Base-by-base conservation (phyloP, 2,888 invertebrate genomes). In the Phoenoteleia sp. region DNA sequence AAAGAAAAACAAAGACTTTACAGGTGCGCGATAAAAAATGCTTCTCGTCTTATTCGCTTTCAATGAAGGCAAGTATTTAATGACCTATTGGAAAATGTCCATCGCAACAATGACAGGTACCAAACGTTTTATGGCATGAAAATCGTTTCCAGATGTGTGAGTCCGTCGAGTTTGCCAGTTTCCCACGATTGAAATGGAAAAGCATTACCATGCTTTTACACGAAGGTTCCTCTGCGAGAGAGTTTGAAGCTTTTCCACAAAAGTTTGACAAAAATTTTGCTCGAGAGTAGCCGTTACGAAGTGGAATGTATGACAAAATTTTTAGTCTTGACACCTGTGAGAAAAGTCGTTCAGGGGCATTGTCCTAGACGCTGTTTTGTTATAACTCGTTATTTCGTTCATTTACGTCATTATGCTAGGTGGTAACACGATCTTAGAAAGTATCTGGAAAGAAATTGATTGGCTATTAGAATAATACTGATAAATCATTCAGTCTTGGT, bases 141-240 rank as follows among this genome's bases (percentile, higher is more conserved):
- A 92, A 92, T 92, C 88, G 88, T 87, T 91, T 91, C 92, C 92
- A 92, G 92, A 92, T 92, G 92, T 91, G 80, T 88, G 87, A 87
- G 88, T 67, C 83, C 83, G 75, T 62, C 72, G 84, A 76, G 69
- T 71, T 83, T 79, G 84, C 79, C 77, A 72, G 80, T 88, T 91
- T 91, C 91, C 90, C 90, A 91, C 91, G 91, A 75, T 83, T 87
- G 67, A 88, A 27, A 27, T n/a, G n/a, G n/a, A n/a, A n/a, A n/a
- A n/a, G n/a, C n/a, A 91, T 91, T 90, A 90, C 85, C 89, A 89
- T 89, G 88, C 90, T 36, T 82, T 87, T 87, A 87, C 89, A 91
- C 89, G 90, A 88, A 91, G 87, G 86, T 87, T 89, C 80, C 19
- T 49, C 72, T 56, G 25, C 60, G 49, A 52, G 58, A 60, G 36